Evolutionary conservation across 2,113 vertebrate genomes (phyloP), one percentile per base, ranked within the genome.

Genomic region (Coptodon rendalli): DNA sequence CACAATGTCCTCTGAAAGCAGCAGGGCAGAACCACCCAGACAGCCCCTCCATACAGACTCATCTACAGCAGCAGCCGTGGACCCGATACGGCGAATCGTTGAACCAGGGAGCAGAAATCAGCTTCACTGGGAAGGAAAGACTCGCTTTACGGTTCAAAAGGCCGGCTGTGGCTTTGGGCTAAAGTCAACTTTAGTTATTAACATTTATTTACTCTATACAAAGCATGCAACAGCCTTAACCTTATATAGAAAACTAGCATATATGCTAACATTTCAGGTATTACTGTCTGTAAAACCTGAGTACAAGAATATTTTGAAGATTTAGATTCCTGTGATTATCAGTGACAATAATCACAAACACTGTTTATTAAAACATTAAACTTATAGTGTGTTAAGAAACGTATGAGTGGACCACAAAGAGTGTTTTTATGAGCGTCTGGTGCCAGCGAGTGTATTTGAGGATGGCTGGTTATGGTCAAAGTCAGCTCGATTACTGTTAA

Each of bases 11-110:
- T 59, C 40, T 73, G 80, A 84, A 82, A 76, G 50, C 84, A 89
- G 56, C 54, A 71, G 80, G 34, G 87, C 83, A 88, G 88, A 90
- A 92, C 86, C 59, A 19, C 61, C 78, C 48, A 48, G 27, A 36
- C 76, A 16, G 63, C 82, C 73, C 63, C 53, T 80, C 81, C 29
- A 54, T 43, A 84, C 82, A 54, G 80, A 84, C 81, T 91, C 83
- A 82, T 79, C 79, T 63, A 48, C 27, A 27, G 53, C 29, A 50
- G 48, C 80, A 86, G 22, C 83, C 34, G n/a, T 9, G 17, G 22
- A 22, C n/a, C 54, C 45, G 82, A 90, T 80, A 82, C 3, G 3
- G 40, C 31, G 71, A 89, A 66, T 12, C 78, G 71, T 38, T 79
- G 88, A 88, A 82, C 87, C 79, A 50, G 14, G 38, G 52, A 12